Conservation (phyloP, 2,113 vertebrate genomes). For the Haemorhous mexicanus region DNA sequence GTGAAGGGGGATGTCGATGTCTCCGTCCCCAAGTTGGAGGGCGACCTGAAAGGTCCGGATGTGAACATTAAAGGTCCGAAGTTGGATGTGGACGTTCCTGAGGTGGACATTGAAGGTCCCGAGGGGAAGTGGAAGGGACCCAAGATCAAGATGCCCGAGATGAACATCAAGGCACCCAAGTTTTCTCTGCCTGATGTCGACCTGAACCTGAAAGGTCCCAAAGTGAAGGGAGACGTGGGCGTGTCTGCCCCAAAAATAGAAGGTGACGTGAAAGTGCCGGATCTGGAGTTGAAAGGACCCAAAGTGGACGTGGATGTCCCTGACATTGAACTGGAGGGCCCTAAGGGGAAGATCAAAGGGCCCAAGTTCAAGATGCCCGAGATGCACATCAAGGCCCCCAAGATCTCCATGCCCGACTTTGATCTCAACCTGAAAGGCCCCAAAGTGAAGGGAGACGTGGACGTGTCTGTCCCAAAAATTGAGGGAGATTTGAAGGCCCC, state of each 20-base stretch:
- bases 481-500: not conserved
- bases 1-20: accelerated
- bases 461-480: accelerated
- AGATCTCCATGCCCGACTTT: slow-evolving; percentile 37
- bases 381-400: slow-evolving; percentile 26
- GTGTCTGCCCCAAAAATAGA: not conserved
- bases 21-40: not conserved
- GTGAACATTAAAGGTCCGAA: not conserved
- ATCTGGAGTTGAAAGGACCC: slow-evolving; percentile 34
- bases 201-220: slow-evolving; percentile 46
- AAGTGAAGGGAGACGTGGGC: slow-evolving; percentile 1
- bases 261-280: not conserved
- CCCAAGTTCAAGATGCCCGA: not conserved
- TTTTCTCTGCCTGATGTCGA: slow-evolving; percentile 53
- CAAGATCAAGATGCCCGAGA: slow-evolving; percentile 30
- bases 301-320: not conserved
- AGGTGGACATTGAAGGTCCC: not conserved
- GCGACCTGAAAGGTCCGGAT: not conserved
- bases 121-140: slow-evolving; percentile 21
- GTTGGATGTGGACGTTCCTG: slow-evolving; percentile 5
- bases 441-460: not conserved
- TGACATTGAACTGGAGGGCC: not conserved
- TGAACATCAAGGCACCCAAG: slow-evolving; percentile 12
- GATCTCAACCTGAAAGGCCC: slow-evolving; percentile 52
- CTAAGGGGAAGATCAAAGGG: slow-evolving; percentile 46